Conservation (phyloP, 2,797 vertebrate species). For the Merluccius polli region DNA sequence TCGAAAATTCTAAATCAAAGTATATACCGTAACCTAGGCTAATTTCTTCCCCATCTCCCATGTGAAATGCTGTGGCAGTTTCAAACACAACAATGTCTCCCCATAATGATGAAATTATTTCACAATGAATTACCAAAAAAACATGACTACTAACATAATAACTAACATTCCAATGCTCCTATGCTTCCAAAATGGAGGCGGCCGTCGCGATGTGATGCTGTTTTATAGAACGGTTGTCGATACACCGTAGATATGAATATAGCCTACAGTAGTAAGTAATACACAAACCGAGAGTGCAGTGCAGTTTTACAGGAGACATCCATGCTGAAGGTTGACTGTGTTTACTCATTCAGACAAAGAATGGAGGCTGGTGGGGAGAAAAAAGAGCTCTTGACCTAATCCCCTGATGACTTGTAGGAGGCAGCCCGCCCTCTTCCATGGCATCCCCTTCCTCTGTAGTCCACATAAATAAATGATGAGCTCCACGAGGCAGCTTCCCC, state of each 20-base stretch:
- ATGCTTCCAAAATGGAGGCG: too few species aligned
- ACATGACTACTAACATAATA: too few species aligned
- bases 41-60: too few species aligned
- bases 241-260: background rate
- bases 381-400: constrained; percentile 69
- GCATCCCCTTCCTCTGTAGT: constrained; percentile 67
- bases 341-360: constrained; percentile 60
- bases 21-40: too few species aligned
- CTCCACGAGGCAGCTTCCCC: constrained; percentile 48
- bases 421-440: constrained; percentile 29
- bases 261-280: background rate
- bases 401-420: constrained; percentile 48
- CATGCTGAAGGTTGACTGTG: background rate
- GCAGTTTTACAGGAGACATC: background rate
- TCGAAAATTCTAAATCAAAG: too few species aligned
- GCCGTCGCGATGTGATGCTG: too few species aligned
- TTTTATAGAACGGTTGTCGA: background rate
- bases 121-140: too few species aligned
- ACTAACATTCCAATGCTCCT: too few species aligned
- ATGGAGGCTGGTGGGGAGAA: constrained; percentile 60
- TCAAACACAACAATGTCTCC: too few species aligned
- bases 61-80: too few species aligned
- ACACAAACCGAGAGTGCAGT: background rate
- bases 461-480: constrained; percentile 73
- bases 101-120: too few species aligned